These are phyloP conservation scores for Phyllotreta cruciferae DNA, from an alignment of 2,888 invertebrate species.

Conservation along the genomic window DNA sequence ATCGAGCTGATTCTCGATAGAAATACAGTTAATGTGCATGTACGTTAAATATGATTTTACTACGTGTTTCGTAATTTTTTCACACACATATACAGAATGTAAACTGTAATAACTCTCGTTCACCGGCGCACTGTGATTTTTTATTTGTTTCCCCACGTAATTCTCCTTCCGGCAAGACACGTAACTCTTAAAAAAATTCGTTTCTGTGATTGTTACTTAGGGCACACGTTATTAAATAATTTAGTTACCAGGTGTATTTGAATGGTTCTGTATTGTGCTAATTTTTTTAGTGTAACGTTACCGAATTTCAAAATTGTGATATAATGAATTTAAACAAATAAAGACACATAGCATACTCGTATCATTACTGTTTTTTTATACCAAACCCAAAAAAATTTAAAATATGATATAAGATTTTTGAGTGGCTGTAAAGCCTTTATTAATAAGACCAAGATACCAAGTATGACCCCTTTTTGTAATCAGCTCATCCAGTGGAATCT, in stretches of 20 bases:
- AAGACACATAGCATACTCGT: conserved; percentile 40
- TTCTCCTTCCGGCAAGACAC: conserved; percentile 20
- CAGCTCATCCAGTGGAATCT: too few relatives aligned
- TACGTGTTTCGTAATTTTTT: conserved; percentile 18
- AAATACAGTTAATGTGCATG: conserved; percentile 15
- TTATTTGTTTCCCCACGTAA: conserved; percentile 14
- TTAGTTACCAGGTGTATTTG: conserved; percentile 42
- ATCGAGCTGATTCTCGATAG: neutral
- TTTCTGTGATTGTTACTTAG: conserved; percentile 41
- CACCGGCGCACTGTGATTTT: conserved; percentile 23
- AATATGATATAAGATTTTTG: too few relatives aligned
- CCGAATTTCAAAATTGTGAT: conserved; percentile 62
- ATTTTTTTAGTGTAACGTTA: conserved; percentile 57
- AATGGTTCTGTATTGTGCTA: conserved; percentile 38
- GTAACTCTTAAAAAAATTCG: conserved; percentile 15
- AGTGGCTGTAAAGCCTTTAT: too few relatives aligned
- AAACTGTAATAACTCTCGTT: conserved; percentile 13
- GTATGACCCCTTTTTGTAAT: too few relatives aligned
- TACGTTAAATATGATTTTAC: conserved; percentile 14
- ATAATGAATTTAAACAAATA: conserved; percentile 48
- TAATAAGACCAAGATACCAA: too few relatives aligned
- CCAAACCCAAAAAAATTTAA: too few relatives aligned
- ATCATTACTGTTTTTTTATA: conserved; percentile 14
- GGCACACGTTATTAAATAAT: conserved; percentile 35
- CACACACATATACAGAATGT: conserved; percentile 15